A percentile compares a stretch with the other conserved stretches of the same genome.
These are phyloP conservation scores for Andrena bucephala DNA, from an alignment of 2,888 invertebrate species.

Conservation along the genomic window DNA sequence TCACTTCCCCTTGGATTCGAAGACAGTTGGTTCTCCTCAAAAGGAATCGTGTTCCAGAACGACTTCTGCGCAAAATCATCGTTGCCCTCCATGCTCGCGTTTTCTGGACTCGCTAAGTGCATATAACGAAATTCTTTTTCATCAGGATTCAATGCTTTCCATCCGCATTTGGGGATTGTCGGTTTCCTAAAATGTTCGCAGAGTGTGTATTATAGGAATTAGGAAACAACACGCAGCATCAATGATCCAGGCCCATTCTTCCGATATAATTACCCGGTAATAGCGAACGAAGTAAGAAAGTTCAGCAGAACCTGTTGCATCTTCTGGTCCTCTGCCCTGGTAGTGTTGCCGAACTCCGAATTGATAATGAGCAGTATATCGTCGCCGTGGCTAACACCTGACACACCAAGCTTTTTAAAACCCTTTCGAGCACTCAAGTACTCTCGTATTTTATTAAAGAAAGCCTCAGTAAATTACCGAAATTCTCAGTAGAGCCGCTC, in stretches of 20 bases:
- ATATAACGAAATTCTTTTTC: constrained; percentile 4
- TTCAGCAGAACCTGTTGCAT: constrained; percentile 86
- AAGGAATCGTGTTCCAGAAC: constrained; percentile 29
- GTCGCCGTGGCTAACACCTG: constrained; percentile 85
- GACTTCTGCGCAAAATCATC: constrained; percentile 6
- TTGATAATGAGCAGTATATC: constrained; percentile 80
- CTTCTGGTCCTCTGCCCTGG: constrained; percentile 81
- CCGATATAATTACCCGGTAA: constrained; percentile 85
- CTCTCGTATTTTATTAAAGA: background rate
- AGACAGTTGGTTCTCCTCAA: constrained; percentile 18
- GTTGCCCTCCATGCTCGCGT: background rate
- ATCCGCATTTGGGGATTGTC: background rate
- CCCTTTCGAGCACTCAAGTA: background rate
- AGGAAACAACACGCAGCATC: background rate
- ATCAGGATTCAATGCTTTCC: background rate
- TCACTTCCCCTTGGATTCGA: background rate
- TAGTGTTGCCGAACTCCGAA: constrained; percentile 74
- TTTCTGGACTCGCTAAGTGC: background rate
- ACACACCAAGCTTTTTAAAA: constrained; percentile 33
- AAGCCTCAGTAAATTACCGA: constrained; percentile 27
- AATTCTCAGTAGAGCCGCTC: constrained; percentile 74
- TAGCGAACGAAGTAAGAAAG: constrained; percentile 86
- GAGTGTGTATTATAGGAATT: background rate
- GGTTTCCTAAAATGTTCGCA: constrained; percentile 16
- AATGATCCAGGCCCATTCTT: too few species aligned